phyloP scores from a whole-genome alignment of 2,888 invertebrate genomes.

The Lithophane ornitopus region DNA sequence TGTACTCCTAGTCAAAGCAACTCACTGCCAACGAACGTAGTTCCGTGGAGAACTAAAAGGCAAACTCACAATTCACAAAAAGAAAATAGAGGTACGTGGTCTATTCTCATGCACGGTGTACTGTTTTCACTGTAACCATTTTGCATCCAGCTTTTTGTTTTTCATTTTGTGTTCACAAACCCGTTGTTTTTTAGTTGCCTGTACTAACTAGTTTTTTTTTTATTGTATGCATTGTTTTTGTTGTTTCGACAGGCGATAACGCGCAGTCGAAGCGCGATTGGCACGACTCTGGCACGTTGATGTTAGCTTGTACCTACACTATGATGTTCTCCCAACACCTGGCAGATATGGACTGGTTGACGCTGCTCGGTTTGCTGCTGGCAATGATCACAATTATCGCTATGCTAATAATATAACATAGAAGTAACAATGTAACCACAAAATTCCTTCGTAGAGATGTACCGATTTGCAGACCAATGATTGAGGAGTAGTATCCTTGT shows the following conservation, averaged over 20 bases:
- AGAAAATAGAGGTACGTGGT: slow-evolving; percentile 89
- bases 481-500: neutral
- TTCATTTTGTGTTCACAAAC: slow-evolving; percentile 64
- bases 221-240: slow-evolving; percentile 75
- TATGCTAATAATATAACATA: slow-evolving; percentile 90
- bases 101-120: slow-evolving; percentile 86
- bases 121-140: slow-evolving; percentile 87
- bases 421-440: slow-evolving; percentile 51
- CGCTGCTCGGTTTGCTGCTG: slow-evolving; percentile 93
- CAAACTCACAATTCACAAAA: slow-evolving; percentile 87
- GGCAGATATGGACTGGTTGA: slow-evolving; percentile 93
- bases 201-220: slow-evolving; percentile 67
- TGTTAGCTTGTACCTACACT: slow-evolving; percentile 95
- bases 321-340: slow-evolving; percentile 93
- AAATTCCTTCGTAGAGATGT: slow-evolving; percentile 33
- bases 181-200: slow-evolving; percentile 58
- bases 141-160: slow-evolving; percentile 80
- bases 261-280: slow-evolving; percentile 89
- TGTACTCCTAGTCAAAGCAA: slow-evolving; percentile 86
- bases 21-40: slow-evolving; percentile 86
- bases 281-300: slow-evolving; percentile 92
- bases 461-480: slow-evolving; percentile 6
- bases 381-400: slow-evolving; percentile 94
- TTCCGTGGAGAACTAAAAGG: slow-evolving; percentile 88
- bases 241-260: slow-evolving; percentile 86